phyloP scores from a whole-genome alignment of 2,888 invertebrate species.

The Cotesia congregata region DNA sequence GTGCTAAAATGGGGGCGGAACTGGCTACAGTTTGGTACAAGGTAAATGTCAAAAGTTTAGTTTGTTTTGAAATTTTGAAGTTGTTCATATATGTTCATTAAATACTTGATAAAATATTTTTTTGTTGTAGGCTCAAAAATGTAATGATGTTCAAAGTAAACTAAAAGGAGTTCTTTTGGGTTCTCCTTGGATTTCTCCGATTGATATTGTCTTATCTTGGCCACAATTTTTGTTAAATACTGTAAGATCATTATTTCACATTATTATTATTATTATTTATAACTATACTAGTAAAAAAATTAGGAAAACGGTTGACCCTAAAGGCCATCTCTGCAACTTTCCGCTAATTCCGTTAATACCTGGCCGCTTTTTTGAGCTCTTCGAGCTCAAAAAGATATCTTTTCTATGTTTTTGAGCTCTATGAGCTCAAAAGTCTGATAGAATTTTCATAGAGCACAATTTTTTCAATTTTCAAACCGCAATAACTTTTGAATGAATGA shows the following conservation, averaged over 20 bases:
- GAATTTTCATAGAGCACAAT: too few species aligned
- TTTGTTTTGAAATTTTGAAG: background rate
- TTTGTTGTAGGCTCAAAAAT: slow-evolving; percentile 74
- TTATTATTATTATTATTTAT: background rate
- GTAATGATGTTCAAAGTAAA: slow-evolving; percentile 77
- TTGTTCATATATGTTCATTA: background rate
- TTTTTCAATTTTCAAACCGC: too few species aligned
- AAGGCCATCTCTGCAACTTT: too few species aligned
- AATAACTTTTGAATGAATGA: too few species aligned
- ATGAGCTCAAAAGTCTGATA: too few species aligned
- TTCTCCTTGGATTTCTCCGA: slow-evolving; percentile 91
- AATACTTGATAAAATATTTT: background rate
- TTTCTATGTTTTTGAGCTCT: too few species aligned
- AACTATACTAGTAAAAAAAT: background rate
- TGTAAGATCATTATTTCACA: slow-evolving; percentile 64
- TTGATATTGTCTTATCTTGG: slow-evolving; percentile 88
- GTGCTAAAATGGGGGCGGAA: slow-evolving; percentile 93
- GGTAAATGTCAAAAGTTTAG: background rate
- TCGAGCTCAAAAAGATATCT: too few species aligned
- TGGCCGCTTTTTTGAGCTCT: too few species aligned
- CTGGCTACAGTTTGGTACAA: slow-evolving; percentile 73
- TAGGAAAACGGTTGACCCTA: too few species aligned
- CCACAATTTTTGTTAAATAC: slow-evolving; percentile 82
- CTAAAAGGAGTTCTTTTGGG: slow-evolving; percentile 86
- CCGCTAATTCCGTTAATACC: too few species aligned